phyloP scores from a whole-genome alignment of 2,113 vertebrate genomes.

The Phoxinus phoxinus region DNA sequence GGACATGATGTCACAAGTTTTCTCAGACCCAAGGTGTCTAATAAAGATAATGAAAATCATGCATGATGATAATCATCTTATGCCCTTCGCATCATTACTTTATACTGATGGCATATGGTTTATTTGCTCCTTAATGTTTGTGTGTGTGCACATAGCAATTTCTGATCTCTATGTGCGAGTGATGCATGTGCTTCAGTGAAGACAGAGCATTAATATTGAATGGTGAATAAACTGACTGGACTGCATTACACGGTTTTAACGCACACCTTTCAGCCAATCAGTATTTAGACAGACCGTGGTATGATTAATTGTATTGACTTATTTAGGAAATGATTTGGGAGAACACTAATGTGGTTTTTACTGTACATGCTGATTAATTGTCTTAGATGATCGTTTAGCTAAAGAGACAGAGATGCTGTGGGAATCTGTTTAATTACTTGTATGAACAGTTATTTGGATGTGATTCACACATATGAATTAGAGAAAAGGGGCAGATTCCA shows the following conservation, averaged over 20 bases:
- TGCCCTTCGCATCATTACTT: background rate
- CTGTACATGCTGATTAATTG: constrained; percentile 16
- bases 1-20: background rate
- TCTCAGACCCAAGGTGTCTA: background rate
- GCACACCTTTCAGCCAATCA: too few relatives aligned
- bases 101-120: too few relatives aligned
- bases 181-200: too few relatives aligned
- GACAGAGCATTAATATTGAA: too few relatives aligned
- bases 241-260: too few relatives aligned
- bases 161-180: too few relatives aligned
- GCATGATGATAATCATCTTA: background rate
- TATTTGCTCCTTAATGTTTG: too few relatives aligned
- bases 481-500: background rate
- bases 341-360: background rate
- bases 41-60: background rate
- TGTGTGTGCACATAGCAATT: too few relatives aligned
- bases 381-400: background rate
- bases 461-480: background rate
- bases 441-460: constrained; percentile 37
- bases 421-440: constrained; percentile 7
- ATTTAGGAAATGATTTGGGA: background rate
- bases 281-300: too few relatives aligned
- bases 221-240: too few relatives aligned
- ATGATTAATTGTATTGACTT: background rate
- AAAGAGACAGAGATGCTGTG: constrained; percentile 21